Evolutionary conservation across 2,113 vertebrate genomes (phyloP).

Genomic region (Corvus hawaiiensis): DNA sequence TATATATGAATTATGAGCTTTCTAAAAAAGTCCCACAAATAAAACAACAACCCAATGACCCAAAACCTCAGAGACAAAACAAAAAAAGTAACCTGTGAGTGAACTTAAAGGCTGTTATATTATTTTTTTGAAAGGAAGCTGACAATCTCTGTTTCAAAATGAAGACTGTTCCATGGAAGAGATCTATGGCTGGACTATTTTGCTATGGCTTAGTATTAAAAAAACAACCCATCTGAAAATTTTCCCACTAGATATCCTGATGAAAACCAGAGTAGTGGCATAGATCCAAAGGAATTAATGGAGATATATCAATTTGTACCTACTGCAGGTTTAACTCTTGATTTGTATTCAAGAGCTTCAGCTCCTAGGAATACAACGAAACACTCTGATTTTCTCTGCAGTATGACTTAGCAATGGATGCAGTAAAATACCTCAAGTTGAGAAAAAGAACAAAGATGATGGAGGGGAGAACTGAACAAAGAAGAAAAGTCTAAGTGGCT

Average conservation of each 20-base stretch:
- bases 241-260: background rate
- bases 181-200: background rate
- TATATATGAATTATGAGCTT: slow-evolving; percentile 4
- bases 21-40: slow-evolving; percentile 5
- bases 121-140: background rate
- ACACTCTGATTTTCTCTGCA: background rate
- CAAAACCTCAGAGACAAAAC: background rate
- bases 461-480: background rate
- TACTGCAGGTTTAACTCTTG: slow-evolving; percentile 21
- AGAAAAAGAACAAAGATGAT: background rate
- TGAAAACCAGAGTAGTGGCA: slow-evolving; percentile 25
- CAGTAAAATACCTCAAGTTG: background rate
- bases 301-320: slow-evolving; percentile 16
- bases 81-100: background rate
- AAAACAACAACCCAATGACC: background rate
- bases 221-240: background rate
- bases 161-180: background rate
- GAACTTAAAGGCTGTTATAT: background rate
- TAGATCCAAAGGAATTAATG: slow-evolving; percentile 10
- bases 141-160: background rate
- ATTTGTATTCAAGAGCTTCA: background rate
- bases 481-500: background rate
- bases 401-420: background rate
- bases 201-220: background rate
- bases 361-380: background rate